phyloP scores from a whole-genome alignment of 1,140 invertebrate genomes.

The Stegodyphus mimosarum region DNA sequence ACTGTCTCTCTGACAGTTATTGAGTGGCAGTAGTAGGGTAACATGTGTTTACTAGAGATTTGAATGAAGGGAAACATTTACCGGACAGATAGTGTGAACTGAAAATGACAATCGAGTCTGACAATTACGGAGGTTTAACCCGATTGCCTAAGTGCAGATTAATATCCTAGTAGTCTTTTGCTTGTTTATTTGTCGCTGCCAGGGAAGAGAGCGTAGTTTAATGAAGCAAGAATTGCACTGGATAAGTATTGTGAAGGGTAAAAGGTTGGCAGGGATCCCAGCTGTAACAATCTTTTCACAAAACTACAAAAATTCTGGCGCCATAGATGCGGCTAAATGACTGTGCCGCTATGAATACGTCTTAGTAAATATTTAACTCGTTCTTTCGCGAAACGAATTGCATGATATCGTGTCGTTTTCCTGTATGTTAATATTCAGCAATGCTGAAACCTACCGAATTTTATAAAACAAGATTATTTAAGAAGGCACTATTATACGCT shows the following conservation, averaged over 20 bases:
- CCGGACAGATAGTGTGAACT: background rate
- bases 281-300: too few relatives aligned
- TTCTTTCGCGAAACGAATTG: background rate
- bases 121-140: conserved; percentile 4
- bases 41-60: conserved; percentile 33
- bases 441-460: too few relatives aligned
- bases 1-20: conserved; percentile 8
- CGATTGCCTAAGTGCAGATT: conserved; percentile 31
- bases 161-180: conserved; percentile 16
- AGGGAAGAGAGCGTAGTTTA: conserved; percentile 12
- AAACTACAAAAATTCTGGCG: too few relatives aligned
- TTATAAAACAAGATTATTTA: too few relatives aligned
- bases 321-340: background rate
- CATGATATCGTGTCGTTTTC: too few relatives aligned
- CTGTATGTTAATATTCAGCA: too few relatives aligned
- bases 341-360: conserved; percentile 16
- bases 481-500: too few relatives aligned
- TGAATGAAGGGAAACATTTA: conserved; percentile 22
- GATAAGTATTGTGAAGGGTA: conserved; percentile 14
- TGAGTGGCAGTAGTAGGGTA: conserved; percentile 5
- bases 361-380: conserved; percentile 38
- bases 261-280: too few relatives aligned
- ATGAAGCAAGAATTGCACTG: conserved; percentile 45
- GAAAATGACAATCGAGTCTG: background rate
- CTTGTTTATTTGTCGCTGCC: conserved; percentile 19